A percentile compares a stretch with the other conserved stretches of the same genome.
phyloP scores from a whole-genome alignment of 1,140 invertebrate species.

The Laupala kohalensis region DNA sequence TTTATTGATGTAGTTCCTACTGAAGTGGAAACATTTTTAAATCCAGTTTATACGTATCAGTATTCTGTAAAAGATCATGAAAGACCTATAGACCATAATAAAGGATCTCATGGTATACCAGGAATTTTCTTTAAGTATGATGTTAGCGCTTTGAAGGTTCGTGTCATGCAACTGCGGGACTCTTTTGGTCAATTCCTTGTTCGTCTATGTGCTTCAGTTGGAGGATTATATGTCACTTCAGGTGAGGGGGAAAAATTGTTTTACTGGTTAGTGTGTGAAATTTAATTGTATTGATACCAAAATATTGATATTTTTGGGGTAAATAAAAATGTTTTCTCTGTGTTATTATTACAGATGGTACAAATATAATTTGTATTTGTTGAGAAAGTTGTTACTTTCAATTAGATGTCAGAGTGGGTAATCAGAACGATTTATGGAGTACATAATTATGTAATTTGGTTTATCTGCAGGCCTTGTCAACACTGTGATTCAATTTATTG shows the following conservation, averaged over 20 bases:
- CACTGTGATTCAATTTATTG: background rate
- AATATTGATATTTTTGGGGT: no score
- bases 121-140: conserved; percentile 95
- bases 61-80: conserved; percentile 84
- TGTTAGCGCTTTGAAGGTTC: conserved; percentile 74
- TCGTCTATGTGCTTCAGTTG: conserved; percentile 75
- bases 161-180: conserved; percentile 68
- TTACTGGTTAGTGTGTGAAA: no score
- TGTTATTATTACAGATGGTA: no score
- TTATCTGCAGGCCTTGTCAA: background rate
- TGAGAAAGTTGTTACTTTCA: no score
- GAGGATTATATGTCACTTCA: conserved; percentile 79
- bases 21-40: conserved; percentile 62
- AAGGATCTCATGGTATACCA: conserved; percentile 80
- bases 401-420: no score
- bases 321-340: no score
- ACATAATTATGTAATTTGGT: background rate
- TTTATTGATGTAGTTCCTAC: conserved; percentile 93
- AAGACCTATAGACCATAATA: conserved; percentile 53
- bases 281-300: no score
- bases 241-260: conserved; percentile 29
- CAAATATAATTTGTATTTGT: no score
- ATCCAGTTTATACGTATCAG: conserved; percentile 68
- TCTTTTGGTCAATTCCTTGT: conserved; percentile 68
- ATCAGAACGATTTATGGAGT: no score